Evolutionary conservation across 2,888 invertebrate genomes (phyloP), one percentile per base, ranked within the genome.

Genomic region (Sesamia inferens): DNA sequence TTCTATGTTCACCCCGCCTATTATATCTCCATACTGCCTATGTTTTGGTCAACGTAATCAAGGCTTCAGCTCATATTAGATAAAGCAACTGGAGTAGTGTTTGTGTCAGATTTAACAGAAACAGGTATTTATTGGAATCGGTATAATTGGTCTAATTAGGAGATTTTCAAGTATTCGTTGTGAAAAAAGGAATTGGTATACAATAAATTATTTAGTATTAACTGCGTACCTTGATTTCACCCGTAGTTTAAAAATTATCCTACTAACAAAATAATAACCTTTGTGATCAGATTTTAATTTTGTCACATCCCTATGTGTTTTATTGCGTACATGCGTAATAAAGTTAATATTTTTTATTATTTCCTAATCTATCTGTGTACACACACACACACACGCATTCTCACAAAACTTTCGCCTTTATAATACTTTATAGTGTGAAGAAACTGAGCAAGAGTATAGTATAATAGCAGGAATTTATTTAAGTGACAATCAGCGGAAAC

Each of bases 71-170:
- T 22, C 19, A 62, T 57, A 68, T 62, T 54, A 63, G 57, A 42
- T 76, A 47, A 39, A 57, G 62, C 61, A 54, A 62, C 39, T 47
- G 4, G 78, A 54, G 68, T 58, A 11, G 48, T 63, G 82, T 64
- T 58, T 81, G 58, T 55, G 31, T 61, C 31, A 6, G 48, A 6
- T 24, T 5, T 68, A 78, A 78, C 70, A n/a, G n/a, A n/a, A n/a
- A n/a, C n/a, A n/a, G 6, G 39, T n/a, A 39, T 31, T 31, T 31
- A 2, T 31, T 31, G 31, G 31, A 3, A 31, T 31, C 3, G 31
- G 31, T 31, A 31, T 31, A 2, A 31, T 1, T 31, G 31, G 31
- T 61, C 5, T 10, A 22, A 44, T 16, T n/a, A 6, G 8, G 6
- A 5, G 11, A 42, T 0, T 14, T 31, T n/a, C 7, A 2, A 7